Conservation (phyloP, 2,888 invertebrate species). For the Scaptomyza parva region DNA sequence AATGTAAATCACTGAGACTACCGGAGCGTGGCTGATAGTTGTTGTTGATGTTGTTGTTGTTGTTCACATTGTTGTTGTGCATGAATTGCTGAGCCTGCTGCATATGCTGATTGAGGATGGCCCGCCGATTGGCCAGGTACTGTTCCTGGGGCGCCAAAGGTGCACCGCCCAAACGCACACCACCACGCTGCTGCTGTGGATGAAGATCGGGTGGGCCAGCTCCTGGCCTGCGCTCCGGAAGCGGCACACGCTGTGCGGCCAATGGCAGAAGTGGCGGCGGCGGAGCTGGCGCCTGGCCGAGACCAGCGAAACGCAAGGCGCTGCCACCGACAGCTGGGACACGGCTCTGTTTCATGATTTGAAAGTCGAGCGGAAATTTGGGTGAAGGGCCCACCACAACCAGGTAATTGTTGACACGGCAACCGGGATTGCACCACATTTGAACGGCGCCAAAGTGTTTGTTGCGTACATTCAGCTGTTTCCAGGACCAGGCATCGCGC, state of each 20-base stretch:
- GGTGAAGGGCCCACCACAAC: slow-evolving; percentile 87
- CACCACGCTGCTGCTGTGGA: slow-evolving; percentile 48
- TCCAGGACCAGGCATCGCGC: slow-evolving; percentile 90
- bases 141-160: slow-evolving; percentile 77
- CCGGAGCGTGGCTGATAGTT: slow-evolving; percentile 81
- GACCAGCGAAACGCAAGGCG: slow-evolving; percentile 53
- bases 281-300: slow-evolving; percentile 58
- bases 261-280: slow-evolving; percentile 45
- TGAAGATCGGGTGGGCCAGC: slow-evolving; percentile 30
- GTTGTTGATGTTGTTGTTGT: slow-evolving; percentile 68
- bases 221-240: slow-evolving; percentile 53
- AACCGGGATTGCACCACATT: slow-evolving; percentile 97
- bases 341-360: slow-evolving; percentile 84
- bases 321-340: slow-evolving; percentile 76
- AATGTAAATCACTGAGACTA: slow-evolving; percentile 75
- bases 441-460: slow-evolving; percentile 93
- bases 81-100: slow-evolving; percentile 76
- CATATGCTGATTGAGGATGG: slow-evolving; percentile 80
- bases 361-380: slow-evolving; percentile 84
- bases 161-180: slow-evolving; percentile 67
- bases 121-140: slow-evolving; percentile 81
- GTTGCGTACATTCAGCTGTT: slow-evolving; percentile 90
- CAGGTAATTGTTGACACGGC: slow-evolving; percentile 90
- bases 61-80: slow-evolving; percentile 78
- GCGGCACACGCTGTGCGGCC: slow-evolving; percentile 40